phyloP scores from a whole-genome alignment of 2,113 vertebrate species.

The Podilymbus podiceps region DNA sequence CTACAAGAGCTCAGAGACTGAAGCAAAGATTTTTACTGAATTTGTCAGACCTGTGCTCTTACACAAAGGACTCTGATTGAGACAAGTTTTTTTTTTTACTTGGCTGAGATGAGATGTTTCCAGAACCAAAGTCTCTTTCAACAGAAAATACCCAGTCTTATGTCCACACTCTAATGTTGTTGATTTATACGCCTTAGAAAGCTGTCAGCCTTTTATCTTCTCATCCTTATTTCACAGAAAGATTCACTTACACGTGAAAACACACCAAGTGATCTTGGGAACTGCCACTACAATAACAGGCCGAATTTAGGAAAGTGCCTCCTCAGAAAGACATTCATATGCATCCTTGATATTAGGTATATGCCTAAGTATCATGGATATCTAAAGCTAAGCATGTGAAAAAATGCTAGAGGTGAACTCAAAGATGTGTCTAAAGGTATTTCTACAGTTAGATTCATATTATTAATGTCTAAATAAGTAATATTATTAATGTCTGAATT shows the following conservation, averaged over 20 bases:
- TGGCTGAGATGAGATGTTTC: neutral
- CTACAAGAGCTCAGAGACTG: neutral
- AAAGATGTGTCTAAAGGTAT: neutral
- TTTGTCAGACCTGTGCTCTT: neutral
- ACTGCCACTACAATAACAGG: neutral
- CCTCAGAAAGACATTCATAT: neutral
- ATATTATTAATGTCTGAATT: neutral
- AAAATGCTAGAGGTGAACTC: neutral
- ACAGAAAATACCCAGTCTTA: neutral
- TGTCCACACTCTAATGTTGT: neutral
- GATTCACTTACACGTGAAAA: neutral
- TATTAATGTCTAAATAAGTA: neutral
- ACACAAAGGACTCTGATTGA: neutral
- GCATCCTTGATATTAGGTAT: neutral
- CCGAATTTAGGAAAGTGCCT: neutral
- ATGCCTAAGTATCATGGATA: neutral
- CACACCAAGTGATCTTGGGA: neutral
- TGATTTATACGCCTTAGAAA: neutral
- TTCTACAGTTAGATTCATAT: neutral
- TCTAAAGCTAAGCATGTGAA: neutral
- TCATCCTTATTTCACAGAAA: neutral
- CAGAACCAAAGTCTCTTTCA: neutral
- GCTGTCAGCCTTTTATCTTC: neutral
- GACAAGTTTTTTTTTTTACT: neutral
- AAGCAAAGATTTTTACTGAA: neutral